These are phyloP conservation scores for Xiphydria camelus DNA, from an alignment of 2,888 invertebrate species.

Conservation along the genomic window DNA sequence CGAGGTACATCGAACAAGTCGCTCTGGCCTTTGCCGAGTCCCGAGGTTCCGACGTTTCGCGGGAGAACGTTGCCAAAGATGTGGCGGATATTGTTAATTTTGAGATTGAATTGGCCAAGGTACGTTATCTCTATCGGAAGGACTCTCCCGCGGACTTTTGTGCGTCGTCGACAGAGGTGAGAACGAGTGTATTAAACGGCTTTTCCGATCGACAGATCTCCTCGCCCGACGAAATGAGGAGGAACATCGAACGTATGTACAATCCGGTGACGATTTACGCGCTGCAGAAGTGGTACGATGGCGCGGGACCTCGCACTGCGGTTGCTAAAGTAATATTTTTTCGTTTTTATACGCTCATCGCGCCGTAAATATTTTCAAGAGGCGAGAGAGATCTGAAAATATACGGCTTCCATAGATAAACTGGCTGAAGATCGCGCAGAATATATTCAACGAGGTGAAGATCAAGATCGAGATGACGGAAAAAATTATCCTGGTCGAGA, in stretches of 20 bases:
- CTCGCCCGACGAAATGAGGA: slow-evolving; percentile 13
- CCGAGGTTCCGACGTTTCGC: slow-evolving; percentile 18
- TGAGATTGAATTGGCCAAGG: slow-evolving; percentile 60
- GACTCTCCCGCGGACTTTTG: background rate
- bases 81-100: slow-evolving; percentile 58
- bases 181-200: no score
- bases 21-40: slow-evolving; percentile 30
- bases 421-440: slow-evolving; percentile 31
- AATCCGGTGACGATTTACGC: slow-evolving; percentile 9
- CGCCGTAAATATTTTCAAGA: no score
- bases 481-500: slow-evolving; percentile 34
- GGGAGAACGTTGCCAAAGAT: slow-evolving; percentile 29
- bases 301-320: slow-evolving; percentile 1
- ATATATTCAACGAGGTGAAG: slow-evolving; percentile 25
- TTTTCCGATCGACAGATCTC: background rate
- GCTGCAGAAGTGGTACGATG: slow-evolving; percentile 6
- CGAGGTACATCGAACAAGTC: slow-evolving; percentile 21
- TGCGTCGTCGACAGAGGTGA: no score
- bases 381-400: no score
- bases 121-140: slow-evolving; percentile 31
- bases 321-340: slow-evolving; percentile 6
- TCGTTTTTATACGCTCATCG: no score
- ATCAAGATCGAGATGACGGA: slow-evolving; percentile 24
- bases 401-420: slow-evolving; percentile 30
- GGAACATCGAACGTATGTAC: slow-evolving; percentile 11